Base-by-base conservation (phyloP, 2,888 invertebrate genomes). In the Conops quadrifasciatus region DNA sequence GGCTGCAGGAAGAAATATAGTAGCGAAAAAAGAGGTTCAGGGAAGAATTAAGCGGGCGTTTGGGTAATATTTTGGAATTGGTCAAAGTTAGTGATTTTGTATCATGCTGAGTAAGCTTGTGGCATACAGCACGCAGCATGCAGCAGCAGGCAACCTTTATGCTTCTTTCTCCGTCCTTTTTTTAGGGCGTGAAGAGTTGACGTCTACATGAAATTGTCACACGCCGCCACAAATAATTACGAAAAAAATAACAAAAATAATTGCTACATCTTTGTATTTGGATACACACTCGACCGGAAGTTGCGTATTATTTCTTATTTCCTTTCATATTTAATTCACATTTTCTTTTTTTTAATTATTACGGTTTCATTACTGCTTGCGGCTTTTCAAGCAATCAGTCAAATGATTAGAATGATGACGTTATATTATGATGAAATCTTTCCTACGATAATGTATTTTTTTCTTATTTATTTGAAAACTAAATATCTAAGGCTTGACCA, bases 61-160 rank as follows among this genome's bases (percentile, higher is more conserved):
- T n/a, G 26, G 28, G 26, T 2, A 64, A 26, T 9, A 47, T 9
- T 49, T 21, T 30, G 9, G 65, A 2, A 9, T 15, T 30, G 51
- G 65, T 65, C 65, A 65, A 36, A 65, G 30, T 51, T 47, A 7
- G 65, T 51, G 64, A 49, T 19, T 58, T 43, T 59, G 47, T 59
- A n/a, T 24, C 26, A 45, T 47, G 43, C 53, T 45, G 56, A 47
- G 58, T 11, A 13, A 58, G 43, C 21, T 59, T 67, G 67, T 26
- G 67, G 67, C 67, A 26, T n/a, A 9, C 58, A 28, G 24, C 5
- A 45, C 43, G 58, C 67, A 43, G 67, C 67, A 43, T 45, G 67
- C 24, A 45, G 24, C 45, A 45, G 9, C 36, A 36, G 36, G 36
- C 36, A 36, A 36, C 9, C 36, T 9, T 36, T 36, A 7, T 36